Evolutionary conservation across 2,113 vertebrate species (phyloP), one percentile per base, ranked within the genome.

Genomic region (Atlantisia rogersi): DNA sequence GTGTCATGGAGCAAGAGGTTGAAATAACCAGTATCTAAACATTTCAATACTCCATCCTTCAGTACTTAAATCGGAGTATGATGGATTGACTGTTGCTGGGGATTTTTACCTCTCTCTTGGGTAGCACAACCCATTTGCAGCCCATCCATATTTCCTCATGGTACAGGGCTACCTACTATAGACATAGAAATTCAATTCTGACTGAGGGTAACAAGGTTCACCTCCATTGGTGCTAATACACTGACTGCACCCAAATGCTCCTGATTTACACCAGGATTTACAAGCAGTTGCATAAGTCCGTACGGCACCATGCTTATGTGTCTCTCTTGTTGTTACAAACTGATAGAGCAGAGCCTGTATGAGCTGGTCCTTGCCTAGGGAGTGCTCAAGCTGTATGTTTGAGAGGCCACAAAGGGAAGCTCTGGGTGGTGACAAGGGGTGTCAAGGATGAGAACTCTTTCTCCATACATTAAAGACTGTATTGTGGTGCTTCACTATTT

Each of bases 251-350:
- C 56, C 22, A 48, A 20, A 18, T 6, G 39, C 15, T 29, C 56
- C 59, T 37, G 12, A 15, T 90, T 88, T 67, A 52, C 50, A 22
- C 26, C 10, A 9, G 19, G 10, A 15, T 32, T 4, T 13, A 46
- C 3, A 4, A 1, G 9, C 6, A 0, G 6, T 29, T 67, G 22
- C n/a, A 9, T 22, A 37, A 15, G 11, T 59, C 4, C 5, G 4
- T 31, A 16, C 3, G 37, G 6, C 1, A 6, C 24, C 21, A 10
- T 4, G 25, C 7, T 26, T 46, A 1, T 17, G 3, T 29, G 52
- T 64, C 22, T 55, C 22, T 35, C 25, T 10, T 40, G 28, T 22
- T 12, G 55, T 63, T 19, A 8, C 64, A 50, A 62, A 24, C 6
- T 64, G 50, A 12, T 4, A 48, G 42, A 11, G 29, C 5, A 17